These are phyloP conservation scores for Danio albolineatus DNA, from an alignment of 2,797 vertebrate genomes.

Conservation along the genomic window DNA sequence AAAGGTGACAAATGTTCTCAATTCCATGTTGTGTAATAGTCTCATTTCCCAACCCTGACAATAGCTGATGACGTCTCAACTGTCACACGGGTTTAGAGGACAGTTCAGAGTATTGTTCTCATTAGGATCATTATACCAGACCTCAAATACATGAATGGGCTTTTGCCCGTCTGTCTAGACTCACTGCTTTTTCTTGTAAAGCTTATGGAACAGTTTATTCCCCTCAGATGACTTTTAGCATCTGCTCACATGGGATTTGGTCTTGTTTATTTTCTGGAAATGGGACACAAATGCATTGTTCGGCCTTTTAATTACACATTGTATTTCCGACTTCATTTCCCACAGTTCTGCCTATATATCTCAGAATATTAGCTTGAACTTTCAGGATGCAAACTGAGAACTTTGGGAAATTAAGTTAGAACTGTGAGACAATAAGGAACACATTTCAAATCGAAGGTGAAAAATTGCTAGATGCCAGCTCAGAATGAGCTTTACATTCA, in stretches of 20 bases:
- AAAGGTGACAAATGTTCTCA: background rate
- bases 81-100: background rate
- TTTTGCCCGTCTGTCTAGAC: background rate
- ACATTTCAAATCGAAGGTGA: too few relatives aligned
- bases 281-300: background rate
- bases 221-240: background rate
- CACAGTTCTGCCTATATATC: too few relatives aligned
- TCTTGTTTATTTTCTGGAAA: background rate
- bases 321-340: background rate
- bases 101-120: background rate
- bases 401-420: too few relatives aligned
- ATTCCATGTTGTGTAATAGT: background rate
- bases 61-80: background rate
- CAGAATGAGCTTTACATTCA: too few relatives aligned
- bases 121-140: slow-evolving; percentile 19
- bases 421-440: too few relatives aligned
- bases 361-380: too few relatives aligned
- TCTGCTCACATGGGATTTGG: background rate
- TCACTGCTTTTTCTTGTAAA: background rate
- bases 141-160: background rate
- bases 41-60: slow-evolving; percentile 5
- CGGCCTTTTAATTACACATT: background rate
- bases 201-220: background rate
- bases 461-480: too few relatives aligned
- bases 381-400: background rate